These are phyloP conservation scores for Ophiodon elongatus DNA, from an alignment of 2,113 vertebrate genomes.

Conservation along the genomic window DNA sequence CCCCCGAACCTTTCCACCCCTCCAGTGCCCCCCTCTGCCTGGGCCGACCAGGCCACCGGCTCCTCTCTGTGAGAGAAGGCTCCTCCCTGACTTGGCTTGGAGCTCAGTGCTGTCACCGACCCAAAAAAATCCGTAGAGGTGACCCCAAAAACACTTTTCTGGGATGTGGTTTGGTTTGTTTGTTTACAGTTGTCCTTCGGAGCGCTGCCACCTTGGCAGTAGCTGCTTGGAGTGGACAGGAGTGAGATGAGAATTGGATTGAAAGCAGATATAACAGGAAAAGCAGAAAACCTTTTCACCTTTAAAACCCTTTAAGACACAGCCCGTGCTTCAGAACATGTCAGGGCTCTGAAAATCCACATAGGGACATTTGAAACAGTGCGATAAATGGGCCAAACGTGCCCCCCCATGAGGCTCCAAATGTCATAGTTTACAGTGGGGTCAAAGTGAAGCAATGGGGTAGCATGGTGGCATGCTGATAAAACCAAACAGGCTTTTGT, in stretches of 20 bases:
- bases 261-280: slow-evolving; percentile 59
- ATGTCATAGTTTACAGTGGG: slow-evolving; percentile 85
- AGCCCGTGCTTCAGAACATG: slow-evolving; percentile 70
- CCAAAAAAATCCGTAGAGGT: slow-evolving; percentile 93
- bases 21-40: slow-evolving; percentile 85
- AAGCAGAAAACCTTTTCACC: slow-evolving; percentile 65
- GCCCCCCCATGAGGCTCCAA: slow-evolving; percentile 78
- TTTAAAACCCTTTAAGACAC: slow-evolving; percentile 73
- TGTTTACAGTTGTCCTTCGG: slow-evolving; percentile 79
- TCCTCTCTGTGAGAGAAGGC: slow-evolving; percentile 92
- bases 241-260: slow-evolving; percentile 53
- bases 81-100: slow-evolving; percentile 95
- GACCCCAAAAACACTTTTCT: slow-evolving; percentile 90
- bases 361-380: slow-evolving; percentile 81
- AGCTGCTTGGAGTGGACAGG: slow-evolving; percentile 61
- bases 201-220: slow-evolving; percentile 69
- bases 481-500: slow-evolving; percentile 82
- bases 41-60: slow-evolving; percentile 93
- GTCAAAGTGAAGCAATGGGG: slow-evolving; percentile 84
- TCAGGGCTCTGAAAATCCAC: slow-evolving; percentile 76
- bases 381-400: slow-evolving; percentile 80
- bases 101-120: slow-evolving; percentile 93
- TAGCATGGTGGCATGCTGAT: slow-evolving; percentile 80
- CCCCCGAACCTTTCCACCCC: slow-evolving; percentile 86
- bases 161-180: slow-evolving; percentile 75